Evolutionary conservation across 1,140 invertebrate species (phyloP), one percentile per base, ranked within the genome.

Genomic region (Drosophila teissieri): DNA sequence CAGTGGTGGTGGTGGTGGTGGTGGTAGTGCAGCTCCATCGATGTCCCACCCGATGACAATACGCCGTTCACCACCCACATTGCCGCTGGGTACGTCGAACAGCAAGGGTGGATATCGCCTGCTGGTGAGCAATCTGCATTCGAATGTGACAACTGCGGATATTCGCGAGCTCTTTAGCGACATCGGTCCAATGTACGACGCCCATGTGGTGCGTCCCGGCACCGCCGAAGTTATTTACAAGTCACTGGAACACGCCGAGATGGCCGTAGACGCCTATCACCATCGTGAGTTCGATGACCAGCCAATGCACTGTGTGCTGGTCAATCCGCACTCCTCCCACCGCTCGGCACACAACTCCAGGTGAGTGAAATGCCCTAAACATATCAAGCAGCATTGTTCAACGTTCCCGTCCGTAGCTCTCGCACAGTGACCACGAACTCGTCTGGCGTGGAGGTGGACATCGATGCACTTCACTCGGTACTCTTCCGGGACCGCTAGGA

Each of bases 91-190:
- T 3, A 44, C 45, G 45, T 72, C 45, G 2, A 88, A 89, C 45
- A 83, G 58, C 37, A 88, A 89, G 60, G 55, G 70, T 11, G 96
- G 96, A 65, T 96, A 95, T 85, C 93, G 96, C 82, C 96, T 97
- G 81, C 95, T 97, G 67, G 96, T 98, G 0, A 97, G 97, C 57
- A 98, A 98, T 93, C 94, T 98, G 48, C 96, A 97, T 78, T 93
- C 94, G 2, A 95, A 95, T 77, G 97, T 98, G 0, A 97, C 96
- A 6, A 96, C 96, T 73, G 95, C 97, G 80, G 97, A 98, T 93
- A 97, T 98, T 73, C 95, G 96, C 95, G 98, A 99, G 93, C 93
- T 99, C 48, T 98, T 98, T 94, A 97, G 97, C 88, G 97, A 98
- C 89, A 96, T 98, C 63, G 98, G 98, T 11, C 95, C 96, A 48